phyloP scores from a whole-genome alignment of 2,113 vertebrate species.

The Penelope pileata region DNA sequence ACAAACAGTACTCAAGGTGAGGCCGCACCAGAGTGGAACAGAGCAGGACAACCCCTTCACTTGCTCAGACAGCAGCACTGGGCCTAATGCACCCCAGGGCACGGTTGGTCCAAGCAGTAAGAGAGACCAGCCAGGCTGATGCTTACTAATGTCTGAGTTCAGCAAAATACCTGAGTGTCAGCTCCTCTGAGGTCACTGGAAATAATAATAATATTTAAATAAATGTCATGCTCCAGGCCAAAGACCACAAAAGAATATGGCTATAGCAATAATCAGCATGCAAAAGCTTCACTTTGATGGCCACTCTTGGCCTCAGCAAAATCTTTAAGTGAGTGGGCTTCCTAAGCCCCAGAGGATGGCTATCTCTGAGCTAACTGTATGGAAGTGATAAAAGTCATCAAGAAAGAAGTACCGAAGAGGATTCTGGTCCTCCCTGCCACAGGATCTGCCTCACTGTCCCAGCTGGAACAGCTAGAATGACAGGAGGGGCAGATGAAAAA shows the following conservation, averaged over 20 bases:
- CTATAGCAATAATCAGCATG: background rate
- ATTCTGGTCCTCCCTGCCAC: background rate
- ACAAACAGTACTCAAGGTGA: no score
- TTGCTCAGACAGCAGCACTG: no score
- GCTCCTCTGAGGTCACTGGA: background rate
- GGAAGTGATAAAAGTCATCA: background rate
- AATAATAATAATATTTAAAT: background rate
- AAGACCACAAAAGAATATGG: background rate
- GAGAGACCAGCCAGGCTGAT: background rate
- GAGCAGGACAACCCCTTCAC: no score
- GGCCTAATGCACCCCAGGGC: no score
- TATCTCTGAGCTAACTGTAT: accelerated
- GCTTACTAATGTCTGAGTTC: background rate
- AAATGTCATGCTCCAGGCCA: background rate
- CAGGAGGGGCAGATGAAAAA: background rate
- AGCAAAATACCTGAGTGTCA: background rate
- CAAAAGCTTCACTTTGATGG: background rate
- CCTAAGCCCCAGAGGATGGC: accelerated
- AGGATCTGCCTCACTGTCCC: background rate
- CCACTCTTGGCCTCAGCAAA: background rate
- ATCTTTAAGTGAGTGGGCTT: accelerated
- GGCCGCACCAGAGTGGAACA: no score
- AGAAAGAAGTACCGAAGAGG: background rate
- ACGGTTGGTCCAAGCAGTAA: background rate
- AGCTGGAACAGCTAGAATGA: background rate